Base-by-base conservation (phyloP, 2,113 vertebrate genomes). In the Sinocyclocheilus anshuiensis region DNA sequence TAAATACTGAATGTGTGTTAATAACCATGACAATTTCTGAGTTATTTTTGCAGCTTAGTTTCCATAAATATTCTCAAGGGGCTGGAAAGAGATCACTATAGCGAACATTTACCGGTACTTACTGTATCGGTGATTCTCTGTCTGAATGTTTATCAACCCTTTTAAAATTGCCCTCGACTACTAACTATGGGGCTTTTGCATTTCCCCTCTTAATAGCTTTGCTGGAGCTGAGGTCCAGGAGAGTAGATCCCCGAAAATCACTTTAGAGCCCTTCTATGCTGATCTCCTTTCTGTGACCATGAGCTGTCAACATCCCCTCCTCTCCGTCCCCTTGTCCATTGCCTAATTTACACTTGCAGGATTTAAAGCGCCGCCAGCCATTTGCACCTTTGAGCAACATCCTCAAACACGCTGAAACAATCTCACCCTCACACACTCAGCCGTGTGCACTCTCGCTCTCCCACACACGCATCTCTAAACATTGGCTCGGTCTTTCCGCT, bases 341-440 rank as follows among this genome's bases (percentile, higher is more conserved):
- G 20, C 11, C 76, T 80, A 55, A 78, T 78, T 78, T 36, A 84
- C 81, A 72, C 76, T 42, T 39, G 50, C 18, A n/a, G 61, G 24
- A 55, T 72, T 74, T 72, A 57, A 59, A 22, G 6, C 33, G 55
- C 50, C 79, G 50, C 10, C 39, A 29, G 36, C 67, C 39, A 80
- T 86, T 81, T 79, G 55, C 77, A 81, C 67, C 65, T 80, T 59
- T 16, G 15, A 81, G 79, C 45, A 45, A 79, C 53, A 61, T 42
- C 63, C 55, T 82, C 18, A 11, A 57, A 48, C 65, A 61, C 8
- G 16, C 71, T 45, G 65, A 85, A 84, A 57, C 86, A 57, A 65
- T 84, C 57, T 55, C 57, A 88, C 78, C 75, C 87, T 77, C 55
- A 50, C 26, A 65, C 36, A 16, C 59, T 57, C 24, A 76, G 69